phyloP scores from a whole-genome alignment of 2,797 vertebrate species.

The Melanotaenia maccullochi region DNA sequence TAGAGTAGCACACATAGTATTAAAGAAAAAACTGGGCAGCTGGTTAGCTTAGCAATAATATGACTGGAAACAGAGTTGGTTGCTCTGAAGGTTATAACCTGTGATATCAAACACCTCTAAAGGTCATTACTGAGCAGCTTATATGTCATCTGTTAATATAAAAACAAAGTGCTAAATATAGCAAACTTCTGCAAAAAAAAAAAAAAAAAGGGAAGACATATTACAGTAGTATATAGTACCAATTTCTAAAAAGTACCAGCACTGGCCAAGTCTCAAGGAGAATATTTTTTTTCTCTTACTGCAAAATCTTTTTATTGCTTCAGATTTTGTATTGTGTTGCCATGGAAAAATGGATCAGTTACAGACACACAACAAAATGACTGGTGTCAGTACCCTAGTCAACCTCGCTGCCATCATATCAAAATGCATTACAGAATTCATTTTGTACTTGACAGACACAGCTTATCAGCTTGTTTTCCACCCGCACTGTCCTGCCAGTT shows the following conservation, averaged over 20 bases:
- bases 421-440: constrained; percentile 11
- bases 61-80: neutral
- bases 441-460: constrained; percentile 23
- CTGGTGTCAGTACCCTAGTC: constrained; percentile 1
- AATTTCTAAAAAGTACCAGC: neutral
- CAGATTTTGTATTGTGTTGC: neutral
- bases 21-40: neutral
- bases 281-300: neutral
- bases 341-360: neutral
- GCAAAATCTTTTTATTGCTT: neutral
- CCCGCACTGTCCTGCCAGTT: constrained; percentile 23
- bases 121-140: neutral
- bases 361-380: constrained; percentile 6
- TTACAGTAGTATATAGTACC: neutral
- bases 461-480: constrained; percentile 39
- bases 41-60: neutral
- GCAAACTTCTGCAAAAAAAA: neutral
- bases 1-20: neutral
- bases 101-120: neutral
- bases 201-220: neutral
- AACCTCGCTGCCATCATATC: neutral
- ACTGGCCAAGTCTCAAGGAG: neutral
- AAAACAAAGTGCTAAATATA: neutral
- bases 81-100: neutral
- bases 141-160: neutral